Evolutionary conservation across 1,140 invertebrate genomes (phyloP).

Genomic region (Anthonomus grandis): DNA sequence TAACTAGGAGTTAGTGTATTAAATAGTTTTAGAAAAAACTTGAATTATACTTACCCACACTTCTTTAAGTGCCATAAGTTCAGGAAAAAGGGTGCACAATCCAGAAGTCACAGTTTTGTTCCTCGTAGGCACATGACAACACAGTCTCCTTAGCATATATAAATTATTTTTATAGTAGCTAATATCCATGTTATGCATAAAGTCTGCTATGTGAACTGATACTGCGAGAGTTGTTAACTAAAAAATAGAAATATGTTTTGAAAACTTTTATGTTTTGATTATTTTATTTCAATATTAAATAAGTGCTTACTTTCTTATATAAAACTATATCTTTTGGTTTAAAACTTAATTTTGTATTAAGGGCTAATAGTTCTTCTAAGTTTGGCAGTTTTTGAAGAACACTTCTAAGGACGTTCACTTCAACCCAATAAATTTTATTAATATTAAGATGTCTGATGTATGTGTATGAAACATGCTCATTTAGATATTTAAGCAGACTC

Average conservation of each 20-base stretch:
- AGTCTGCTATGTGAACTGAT: constrained; percentile 16
- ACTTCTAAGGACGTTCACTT: constrained; percentile 13
- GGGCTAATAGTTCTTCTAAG: constrained; percentile 23
- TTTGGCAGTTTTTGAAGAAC: constrained; percentile 21
- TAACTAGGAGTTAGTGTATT: no score
- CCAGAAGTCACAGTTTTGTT: background rate
- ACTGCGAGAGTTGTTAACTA: constrained; percentile 18
- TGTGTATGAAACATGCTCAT: constrained; percentile 13
- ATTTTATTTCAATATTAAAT: background rate
- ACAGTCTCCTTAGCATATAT: constrained; percentile 19
- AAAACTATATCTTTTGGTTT: constrained; percentile 10
- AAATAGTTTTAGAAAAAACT: no score
- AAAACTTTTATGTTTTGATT: background rate
- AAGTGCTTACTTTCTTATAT: constrained; percentile 23
- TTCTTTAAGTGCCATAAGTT: constrained; percentile 20
- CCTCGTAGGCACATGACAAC: constrained; percentile 18
- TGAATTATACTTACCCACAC: constrained; percentile 24
- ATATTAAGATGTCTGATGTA: constrained; percentile 26
- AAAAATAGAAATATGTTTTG: constrained; percentile 1
- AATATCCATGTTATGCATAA: constrained; percentile 1
- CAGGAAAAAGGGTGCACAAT: constrained; percentile 20
- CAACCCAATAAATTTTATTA: constrained; percentile 29
- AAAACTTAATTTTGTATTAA: constrained; percentile 27
- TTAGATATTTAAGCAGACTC: constrained; percentile 7
- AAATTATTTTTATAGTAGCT: constrained; percentile 13